These are phyloP conservation scores for Stomatorhinus ivindoensis DNA, from an alignment of 2,113 vertebrate species.

Conservation along the genomic window DNA sequence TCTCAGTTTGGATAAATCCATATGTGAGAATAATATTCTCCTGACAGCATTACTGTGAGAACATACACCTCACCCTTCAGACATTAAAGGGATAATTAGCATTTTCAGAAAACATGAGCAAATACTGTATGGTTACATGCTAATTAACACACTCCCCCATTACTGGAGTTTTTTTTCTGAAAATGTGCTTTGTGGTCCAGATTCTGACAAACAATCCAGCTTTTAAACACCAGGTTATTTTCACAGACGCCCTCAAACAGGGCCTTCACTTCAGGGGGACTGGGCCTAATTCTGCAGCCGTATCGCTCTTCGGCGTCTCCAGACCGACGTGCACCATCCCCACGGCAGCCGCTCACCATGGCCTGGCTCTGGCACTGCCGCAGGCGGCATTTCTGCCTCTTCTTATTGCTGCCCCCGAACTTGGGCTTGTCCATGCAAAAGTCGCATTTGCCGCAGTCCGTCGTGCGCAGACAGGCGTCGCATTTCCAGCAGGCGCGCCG, in stretches of 20 bases:
- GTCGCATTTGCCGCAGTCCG: conserved; percentile 63
- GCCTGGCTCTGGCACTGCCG: conserved; percentile 62
- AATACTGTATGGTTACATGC: background rate
- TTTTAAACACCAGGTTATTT: background rate
- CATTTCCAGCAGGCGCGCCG: conserved; percentile 59
- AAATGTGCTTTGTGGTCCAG: background rate
- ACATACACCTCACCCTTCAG: background rate
- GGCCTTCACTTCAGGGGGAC: background rate
- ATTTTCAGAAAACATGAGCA: background rate
- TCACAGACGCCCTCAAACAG: background rate
- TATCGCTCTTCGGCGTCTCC: background rate
- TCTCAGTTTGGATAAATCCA: background rate
- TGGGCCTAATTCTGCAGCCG: background rate
- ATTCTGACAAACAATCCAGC: background rate
- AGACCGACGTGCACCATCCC: too few species aligned
- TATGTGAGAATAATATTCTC: background rate
- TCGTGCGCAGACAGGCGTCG: conserved; percentile 54
- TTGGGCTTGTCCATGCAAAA: conserved; percentile 72
- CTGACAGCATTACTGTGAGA: background rate
- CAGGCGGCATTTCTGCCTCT: conserved; percentile 70
- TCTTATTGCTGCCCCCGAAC: conserved; percentile 64
- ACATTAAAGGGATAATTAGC: background rate
- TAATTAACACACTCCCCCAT: background rate
- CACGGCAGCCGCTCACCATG: conserved; percentile 39
- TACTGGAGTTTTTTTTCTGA: background rate